phyloP scores from a whole-genome alignment of 1,140 invertebrate genomes.

The Procambarus clarkii region DNA sequence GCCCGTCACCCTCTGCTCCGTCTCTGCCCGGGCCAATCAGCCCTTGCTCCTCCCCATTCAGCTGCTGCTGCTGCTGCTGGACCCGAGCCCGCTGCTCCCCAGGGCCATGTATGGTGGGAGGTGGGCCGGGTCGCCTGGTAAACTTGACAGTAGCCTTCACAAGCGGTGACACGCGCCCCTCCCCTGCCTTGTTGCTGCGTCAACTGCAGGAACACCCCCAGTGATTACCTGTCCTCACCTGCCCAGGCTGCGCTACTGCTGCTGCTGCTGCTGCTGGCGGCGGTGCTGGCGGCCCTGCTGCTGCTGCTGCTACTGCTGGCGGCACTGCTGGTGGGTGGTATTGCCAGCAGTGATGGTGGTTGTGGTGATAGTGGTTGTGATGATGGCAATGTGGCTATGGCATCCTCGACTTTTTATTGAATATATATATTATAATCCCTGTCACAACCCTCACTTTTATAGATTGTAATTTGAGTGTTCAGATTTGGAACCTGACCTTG shows the following conservation, averaged over 20 bases:
- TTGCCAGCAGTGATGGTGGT: neutral
- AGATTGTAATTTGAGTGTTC: too few species aligned
- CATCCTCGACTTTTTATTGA: too few species aligned
- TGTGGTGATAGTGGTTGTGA: neutral
- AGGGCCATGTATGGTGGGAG: constrained; percentile 20
- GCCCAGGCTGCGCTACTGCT: neutral
- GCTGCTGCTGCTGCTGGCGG: neutral
- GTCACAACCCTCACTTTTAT: too few species aligned
- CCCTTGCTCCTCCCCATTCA: neutral
- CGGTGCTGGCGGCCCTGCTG: neutral
- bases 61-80: neutral
- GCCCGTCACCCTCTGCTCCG: neutral
- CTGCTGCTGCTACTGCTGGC: neutral
- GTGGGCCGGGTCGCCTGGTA: constrained; percentile 12
- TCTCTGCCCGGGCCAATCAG: neutral
- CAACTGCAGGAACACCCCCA: constrained; percentile 10
- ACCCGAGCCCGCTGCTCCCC: neutral
- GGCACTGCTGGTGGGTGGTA: neutral
- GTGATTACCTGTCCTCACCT: constrained; percentile 37
- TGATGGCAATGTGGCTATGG: too few species aligned
- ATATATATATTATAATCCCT: too few species aligned
- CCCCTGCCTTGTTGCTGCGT: constrained; percentile 34
- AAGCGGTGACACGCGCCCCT: constrained; percentile 20
- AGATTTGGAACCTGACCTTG: too few species aligned
- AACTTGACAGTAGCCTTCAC: constrained; percentile 29